These are phyloP conservation scores for Acanthosepion esculentum DNA, from an alignment of 2,888 invertebrate genomes.

Conservation along the genomic window DNA sequence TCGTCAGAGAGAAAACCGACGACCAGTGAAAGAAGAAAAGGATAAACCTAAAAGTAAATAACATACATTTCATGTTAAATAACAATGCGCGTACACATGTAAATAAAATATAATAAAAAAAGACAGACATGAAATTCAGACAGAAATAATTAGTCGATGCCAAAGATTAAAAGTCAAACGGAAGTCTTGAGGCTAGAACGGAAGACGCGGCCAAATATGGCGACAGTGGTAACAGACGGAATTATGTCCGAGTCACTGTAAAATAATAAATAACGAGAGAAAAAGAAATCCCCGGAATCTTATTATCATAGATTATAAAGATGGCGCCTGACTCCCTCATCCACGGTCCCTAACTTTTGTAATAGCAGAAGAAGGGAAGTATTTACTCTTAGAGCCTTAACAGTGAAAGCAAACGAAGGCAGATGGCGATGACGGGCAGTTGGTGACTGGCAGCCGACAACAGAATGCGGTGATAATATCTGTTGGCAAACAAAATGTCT, in stretches of 20 bases:
- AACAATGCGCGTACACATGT: no score
- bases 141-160: conserved; percentile 8
- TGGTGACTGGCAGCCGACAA: not conserved
- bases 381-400: no score
- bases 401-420: no score
- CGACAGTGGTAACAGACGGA: not conserved
- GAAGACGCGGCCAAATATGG: not conserved
- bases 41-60: no score
- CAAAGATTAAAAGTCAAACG: not conserved
- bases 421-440: not conserved
- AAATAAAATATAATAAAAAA: no score
- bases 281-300: not conserved
- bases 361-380: not conserved
- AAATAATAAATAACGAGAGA: not conserved
- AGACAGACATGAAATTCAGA: not conserved
- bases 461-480: conserved; percentile 33
- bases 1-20: no score
- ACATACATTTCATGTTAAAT: no score
- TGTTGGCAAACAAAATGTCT: conserved; percentile 4
- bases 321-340: not conserved
- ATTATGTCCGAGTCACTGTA: not conserved
- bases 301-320: conserved; percentile 17
- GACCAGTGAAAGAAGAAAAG: no score
- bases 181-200: not conserved
- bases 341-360: not conserved